A percentile compares a stretch with the other conserved stretches of the same genome.
Evolutionary conservation across 1,140 invertebrate species (phyloP).

Genomic region (Penaeus indicus): DNA sequence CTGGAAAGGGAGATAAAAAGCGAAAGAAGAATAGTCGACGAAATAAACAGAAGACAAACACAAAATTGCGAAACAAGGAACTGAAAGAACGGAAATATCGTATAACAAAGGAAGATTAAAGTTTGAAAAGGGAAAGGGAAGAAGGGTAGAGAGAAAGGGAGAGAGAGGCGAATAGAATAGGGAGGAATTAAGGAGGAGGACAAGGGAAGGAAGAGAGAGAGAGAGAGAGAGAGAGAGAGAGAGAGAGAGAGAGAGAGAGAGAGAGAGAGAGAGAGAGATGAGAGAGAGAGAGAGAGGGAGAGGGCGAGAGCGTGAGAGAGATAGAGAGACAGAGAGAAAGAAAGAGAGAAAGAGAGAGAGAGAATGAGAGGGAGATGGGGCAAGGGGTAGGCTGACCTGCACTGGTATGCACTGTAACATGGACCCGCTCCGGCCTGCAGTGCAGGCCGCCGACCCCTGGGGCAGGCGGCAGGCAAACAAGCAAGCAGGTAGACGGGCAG

Average conservation of each 20-base stretch:
- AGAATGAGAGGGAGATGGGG: not conserved
- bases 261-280: not conserved
- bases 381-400: not conserved
- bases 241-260: not conserved
- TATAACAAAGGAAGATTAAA: not conserved
- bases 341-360: not conserved
- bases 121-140: not conserved
- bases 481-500: too few species aligned
- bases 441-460: too few species aligned
- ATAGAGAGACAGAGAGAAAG: not conserved
- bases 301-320: not conserved
- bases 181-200: not conserved
- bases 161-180: not conserved
- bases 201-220: too few species aligned
- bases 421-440: too few species aligned
- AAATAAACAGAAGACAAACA: not conserved
- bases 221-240: not conserved
- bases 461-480: too few species aligned
- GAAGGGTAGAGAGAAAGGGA: not conserved
- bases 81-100: not conserved
- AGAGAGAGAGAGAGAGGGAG: not conserved
- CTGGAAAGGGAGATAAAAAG: too few species aligned
- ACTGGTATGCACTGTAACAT: accelerated
- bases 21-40: too few species aligned
- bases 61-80: not conserved